Evolutionary conservation across 2,797 vertebrate species (phyloP), one percentile per base, ranked within the genome.

Genomic region (Astyanax mexicanus): DNA sequence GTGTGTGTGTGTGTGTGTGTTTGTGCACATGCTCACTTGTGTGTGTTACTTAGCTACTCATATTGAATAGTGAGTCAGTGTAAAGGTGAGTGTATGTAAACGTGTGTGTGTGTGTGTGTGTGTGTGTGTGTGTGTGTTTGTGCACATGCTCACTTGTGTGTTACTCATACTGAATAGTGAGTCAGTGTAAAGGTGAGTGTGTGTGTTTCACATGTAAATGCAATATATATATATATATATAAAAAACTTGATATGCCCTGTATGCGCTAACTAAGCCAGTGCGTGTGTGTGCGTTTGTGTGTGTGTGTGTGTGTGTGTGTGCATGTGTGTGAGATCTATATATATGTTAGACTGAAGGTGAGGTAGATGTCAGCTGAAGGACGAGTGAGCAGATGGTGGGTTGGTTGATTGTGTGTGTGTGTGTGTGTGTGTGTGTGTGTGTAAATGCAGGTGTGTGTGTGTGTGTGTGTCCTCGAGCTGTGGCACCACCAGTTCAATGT

Each of bases 331-430:
- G 70, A 25, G 49, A 45, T 79, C 57, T 19, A 58, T 40, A 55
- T 40, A 55, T 47, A 72, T 62, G 38, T 72, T 83, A 69, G 85
- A 77, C 80, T 80, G 83, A 84, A 69, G 74, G 73, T 91, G 86
- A 90, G 84, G 89, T 87, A 84, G 86, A 89, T 92, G 91, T 92
- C 91, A 91, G 82, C 85, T 91, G 90, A 93, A 93, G 91, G 91
- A 92, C 91, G 84, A 85, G 80, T 80, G 84, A 92, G 86, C 91
- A 93, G 89, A 92, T 92, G 89, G 90, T 84, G 77, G 82, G 76
- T 83, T 75, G 81, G 77, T 83, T 84, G 83, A 65, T 77, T 86
- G 72, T 73, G 49, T 49, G 37, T 65, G n/a, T 12, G 27, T 62
- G 47, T 68, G 35, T 58, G 52, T 62, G 27, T 60, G 44, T 66